Evolutionary conservation across 2,113 vertebrate genomes (phyloP).

Genomic region (Elaphurus davidianus): DNA sequence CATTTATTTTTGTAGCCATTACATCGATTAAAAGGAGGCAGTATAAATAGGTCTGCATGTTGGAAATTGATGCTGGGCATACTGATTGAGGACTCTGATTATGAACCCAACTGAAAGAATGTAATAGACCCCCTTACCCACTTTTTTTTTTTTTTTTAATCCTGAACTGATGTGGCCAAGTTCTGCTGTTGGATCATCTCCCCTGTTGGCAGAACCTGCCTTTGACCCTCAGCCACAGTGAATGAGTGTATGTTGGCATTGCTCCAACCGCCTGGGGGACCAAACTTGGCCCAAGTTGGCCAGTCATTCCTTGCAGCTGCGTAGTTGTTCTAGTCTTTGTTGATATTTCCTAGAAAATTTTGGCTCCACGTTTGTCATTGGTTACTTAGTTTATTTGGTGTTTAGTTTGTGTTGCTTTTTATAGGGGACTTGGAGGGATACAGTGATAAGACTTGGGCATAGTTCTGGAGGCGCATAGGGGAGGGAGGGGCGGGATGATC

Average conservation of each 20-base stretch:
- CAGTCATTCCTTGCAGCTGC: background rate
- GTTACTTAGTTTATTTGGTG: constrained; percentile 27
- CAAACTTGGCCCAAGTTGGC: background rate
- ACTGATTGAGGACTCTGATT: background rate
- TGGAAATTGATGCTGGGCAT: background rate
- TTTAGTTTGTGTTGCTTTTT: background rate
- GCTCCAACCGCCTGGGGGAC: background rate
- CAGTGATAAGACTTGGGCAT: background rate
- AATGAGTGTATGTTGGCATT: background rate
- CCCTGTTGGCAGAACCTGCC: constrained; percentile 27
- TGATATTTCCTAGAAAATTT: constrained; percentile 60
- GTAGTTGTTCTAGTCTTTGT: background rate
- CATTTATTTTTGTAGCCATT: constrained; percentile 10
- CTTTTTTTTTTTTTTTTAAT: background rate
- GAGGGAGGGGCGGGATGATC: background rate
- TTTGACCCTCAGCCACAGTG: constrained; percentile 17
- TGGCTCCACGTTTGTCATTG: constrained; percentile 23
- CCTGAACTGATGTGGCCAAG: background rate
- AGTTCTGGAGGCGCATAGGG: background rate
- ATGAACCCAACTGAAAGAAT: background rate
- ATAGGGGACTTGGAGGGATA: background rate
- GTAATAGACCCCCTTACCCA: background rate
- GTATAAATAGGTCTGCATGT: background rate
- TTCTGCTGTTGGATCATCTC: background rate
- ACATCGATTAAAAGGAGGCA: background rate